These are phyloP conservation scores for Dermatemys mawii DNA, from an alignment of 2,113 vertebrate species.

Conservation along the genomic window DNA sequence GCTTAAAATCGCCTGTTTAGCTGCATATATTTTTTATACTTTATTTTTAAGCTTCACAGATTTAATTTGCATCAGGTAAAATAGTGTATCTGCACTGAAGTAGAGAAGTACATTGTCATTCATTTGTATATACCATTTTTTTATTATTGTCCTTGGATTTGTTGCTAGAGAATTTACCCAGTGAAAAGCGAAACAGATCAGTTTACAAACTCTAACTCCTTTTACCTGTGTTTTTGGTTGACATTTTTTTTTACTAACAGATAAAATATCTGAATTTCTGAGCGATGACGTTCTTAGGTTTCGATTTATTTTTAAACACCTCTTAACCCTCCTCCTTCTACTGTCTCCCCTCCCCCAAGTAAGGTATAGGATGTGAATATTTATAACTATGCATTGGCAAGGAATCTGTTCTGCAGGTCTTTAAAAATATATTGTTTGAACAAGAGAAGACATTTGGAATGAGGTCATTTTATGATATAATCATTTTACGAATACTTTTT, in stretches of 20 bases:
- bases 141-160: not conserved
- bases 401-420: not conserved
- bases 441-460: not conserved
- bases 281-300: not conserved
- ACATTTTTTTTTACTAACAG: not conserved
- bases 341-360: not conserved
- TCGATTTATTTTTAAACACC: not conserved
- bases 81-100: not conserved
- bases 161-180: not conserved
- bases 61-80: conserved; percentile 23
- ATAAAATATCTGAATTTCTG: conserved; percentile 4
- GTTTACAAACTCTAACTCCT: not conserved
- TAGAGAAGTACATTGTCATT: not conserved
- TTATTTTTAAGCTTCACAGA: conserved; percentile 47
- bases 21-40: conserved; percentile 29
- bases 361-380: not conserved
- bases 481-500: not conserved
- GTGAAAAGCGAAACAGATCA: not conserved
- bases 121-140: not conserved
- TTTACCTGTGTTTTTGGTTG: not conserved
- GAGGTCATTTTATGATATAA: not conserved
- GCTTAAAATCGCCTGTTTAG: not conserved
- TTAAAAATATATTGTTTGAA: not conserved
- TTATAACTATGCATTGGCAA: not conserved
- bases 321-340: not conserved